These are phyloP conservation scores for Drosophila setosimentum DNA, from an alignment of 2,888 invertebrate species.

Conservation along the genomic window DNA sequence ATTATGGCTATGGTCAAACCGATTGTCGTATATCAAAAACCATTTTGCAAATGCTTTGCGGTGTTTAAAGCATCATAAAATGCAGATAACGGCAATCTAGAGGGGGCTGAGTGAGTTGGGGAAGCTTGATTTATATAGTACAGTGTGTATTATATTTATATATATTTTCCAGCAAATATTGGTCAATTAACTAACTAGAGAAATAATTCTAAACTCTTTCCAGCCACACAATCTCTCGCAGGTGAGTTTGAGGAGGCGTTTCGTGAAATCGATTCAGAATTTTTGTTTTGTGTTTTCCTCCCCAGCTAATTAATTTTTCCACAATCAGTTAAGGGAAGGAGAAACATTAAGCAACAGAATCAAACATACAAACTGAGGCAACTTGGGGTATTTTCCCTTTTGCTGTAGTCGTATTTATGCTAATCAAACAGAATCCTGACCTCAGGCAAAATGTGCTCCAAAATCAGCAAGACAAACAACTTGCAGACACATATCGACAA, in stretches of 20 bases:
- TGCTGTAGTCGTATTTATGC: conserved; percentile 63
- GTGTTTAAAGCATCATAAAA: conserved; percentile 75
- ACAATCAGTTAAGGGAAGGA: conserved; percentile 2
- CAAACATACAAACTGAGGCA: conserved; percentile 3
- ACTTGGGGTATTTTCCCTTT: conserved; percentile 33
- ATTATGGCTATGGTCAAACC: conserved; percentile 56
- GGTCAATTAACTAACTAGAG: conserved; percentile 58
- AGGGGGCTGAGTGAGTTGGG: background rate
- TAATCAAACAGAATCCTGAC: conserved; percentile 81
- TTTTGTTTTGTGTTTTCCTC: conserved; percentile 19
- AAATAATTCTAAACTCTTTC: conserved; percentile 42
- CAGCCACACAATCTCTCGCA: conserved; percentile 18
- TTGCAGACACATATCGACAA: conserved; percentile 53
- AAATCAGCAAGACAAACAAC: conserved; percentile 74
- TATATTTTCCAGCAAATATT: conserved; percentile 49
- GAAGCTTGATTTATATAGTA: background rate
- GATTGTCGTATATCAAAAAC: conserved; percentile 69
- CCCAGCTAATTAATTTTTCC: conserved; percentile 51
- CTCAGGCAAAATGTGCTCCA: conserved; percentile 67
- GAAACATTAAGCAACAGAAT: background rate
- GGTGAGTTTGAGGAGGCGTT: conserved; percentile 32
- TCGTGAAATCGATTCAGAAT: conserved; percentile 5
- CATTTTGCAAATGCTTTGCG: conserved; percentile 60
- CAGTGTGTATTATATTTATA: conserved; percentile 19
- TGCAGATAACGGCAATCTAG: conserved; percentile 76